Conservation (phyloP, 30 jellyfish, hydroid and myxozoan genomes). For the Phacellophora camtschatica region DNA sequence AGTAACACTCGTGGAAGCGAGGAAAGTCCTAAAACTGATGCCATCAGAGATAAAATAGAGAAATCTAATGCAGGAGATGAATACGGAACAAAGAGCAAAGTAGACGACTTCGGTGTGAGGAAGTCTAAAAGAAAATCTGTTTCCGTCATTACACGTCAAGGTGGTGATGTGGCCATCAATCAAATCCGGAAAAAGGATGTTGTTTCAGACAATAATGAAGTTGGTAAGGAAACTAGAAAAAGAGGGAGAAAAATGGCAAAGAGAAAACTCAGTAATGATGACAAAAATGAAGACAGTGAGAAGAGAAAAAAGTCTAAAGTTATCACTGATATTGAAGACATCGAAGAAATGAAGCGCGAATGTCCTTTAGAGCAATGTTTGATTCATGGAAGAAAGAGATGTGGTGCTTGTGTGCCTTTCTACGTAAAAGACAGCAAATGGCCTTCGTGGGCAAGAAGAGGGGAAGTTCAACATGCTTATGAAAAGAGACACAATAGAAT, state of each 20-base stretch:
- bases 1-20: no score
- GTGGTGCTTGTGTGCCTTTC: slow-evolving; percentile 20
- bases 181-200: no score
- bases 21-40: no score
- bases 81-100: no score
- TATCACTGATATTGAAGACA: not conserved
- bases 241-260: not conserved
- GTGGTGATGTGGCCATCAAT: no score
- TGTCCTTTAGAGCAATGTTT: not conserved
- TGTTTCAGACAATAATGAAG: no score
- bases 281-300: not conserved
- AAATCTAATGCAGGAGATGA: no score
- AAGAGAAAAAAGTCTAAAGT: not conserved
- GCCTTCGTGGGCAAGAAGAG: slow-evolving; percentile 63
- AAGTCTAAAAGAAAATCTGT: not conserved
- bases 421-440: slow-evolving; percentile 28
- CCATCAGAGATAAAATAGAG: no score
- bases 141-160: no score
- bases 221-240: not conserved
- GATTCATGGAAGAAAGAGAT: slow-evolving; percentile 27
- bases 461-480: slow-evolving; percentile 35
- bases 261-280: not conserved
- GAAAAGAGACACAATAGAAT: not conserved
- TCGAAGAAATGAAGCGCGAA: not conserved
- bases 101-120: not conserved